Percentiles rank a stretch among this genome's conserved stretches.
Evolutionary conservation across 2,797 vertebrate genomes (phyloP).

Genomic region (Halcyon chelicuti): DNA sequence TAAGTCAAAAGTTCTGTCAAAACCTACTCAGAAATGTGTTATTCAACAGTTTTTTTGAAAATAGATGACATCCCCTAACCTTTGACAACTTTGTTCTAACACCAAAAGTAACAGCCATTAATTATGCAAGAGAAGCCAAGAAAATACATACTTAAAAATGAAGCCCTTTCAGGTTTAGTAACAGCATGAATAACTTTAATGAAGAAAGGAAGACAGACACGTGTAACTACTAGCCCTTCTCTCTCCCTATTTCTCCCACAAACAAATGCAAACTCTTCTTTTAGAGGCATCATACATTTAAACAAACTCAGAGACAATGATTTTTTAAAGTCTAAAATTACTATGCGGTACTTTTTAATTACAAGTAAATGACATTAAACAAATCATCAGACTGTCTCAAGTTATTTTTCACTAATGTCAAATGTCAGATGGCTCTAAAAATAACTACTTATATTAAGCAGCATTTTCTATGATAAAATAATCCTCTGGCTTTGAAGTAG

Average conservation of each 20-base stretch:
- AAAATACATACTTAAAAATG: neutral
- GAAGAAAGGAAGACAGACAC: neutral
- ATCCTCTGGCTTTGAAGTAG: neutral
- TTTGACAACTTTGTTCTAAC: neutral
- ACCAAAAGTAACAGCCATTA: neutral
- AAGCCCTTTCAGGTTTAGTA: neutral
- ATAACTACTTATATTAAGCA: neutral
- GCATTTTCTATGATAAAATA: neutral
- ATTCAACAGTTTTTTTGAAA: neutral
- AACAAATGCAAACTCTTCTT: neutral
- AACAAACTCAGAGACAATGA: neutral
- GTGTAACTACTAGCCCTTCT: neutral
- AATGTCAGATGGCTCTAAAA: slow-evolving; percentile 22
- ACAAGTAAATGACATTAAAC: neutral
- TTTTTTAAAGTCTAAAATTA: neutral
- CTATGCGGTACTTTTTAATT: neutral
- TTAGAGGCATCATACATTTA: neutral
- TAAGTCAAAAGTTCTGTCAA: neutral
- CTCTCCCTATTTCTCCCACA: neutral
- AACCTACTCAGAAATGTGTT: neutral
- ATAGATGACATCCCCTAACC: neutral
- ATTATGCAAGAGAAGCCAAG: neutral
- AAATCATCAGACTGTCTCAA: neutral
- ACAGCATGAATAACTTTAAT: neutral
- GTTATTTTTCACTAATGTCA: neutral